A percentile compares a stretch with the other conserved stretches of the same genome.
phyloP scores from a whole-genome alignment of 2,888 invertebrate genomes.

The Sphaerophoria rueppellii region DNA sequence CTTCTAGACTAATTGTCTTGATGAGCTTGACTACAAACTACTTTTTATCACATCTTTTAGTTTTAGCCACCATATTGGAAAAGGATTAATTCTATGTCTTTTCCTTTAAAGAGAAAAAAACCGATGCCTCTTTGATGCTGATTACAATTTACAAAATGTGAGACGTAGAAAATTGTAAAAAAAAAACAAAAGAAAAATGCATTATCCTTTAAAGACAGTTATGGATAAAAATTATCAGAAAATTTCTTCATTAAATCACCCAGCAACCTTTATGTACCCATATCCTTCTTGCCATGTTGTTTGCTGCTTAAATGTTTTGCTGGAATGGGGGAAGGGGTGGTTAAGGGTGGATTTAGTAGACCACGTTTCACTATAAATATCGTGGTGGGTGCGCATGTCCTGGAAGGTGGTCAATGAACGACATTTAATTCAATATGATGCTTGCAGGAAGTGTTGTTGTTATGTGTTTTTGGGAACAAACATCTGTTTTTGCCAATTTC shows the following conservation, averaged over 20 bases:
- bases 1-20: conserved; percentile 56
- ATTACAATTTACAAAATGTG: conserved; percentile 36
- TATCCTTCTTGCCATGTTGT: conserved; percentile 70
- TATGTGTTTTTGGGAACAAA: conserved; percentile 62
- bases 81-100: background rate
- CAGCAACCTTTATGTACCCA: background rate
- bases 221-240: conserved; percentile 34
- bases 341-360: conserved; percentile 47
- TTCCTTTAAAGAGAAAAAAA: background rate
- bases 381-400: conserved; percentile 52
- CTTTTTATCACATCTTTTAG: background rate
- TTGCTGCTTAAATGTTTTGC: conserved; percentile 33
- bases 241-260: conserved; percentile 54
- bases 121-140: conserved; percentile 13
- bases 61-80: conserved; percentile 29
- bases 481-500: conserved; percentile 55
- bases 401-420: conserved; percentile 73
- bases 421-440: conserved; percentile 57
- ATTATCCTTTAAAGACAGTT: conserved; percentile 28
- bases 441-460: conserved; percentile 49
- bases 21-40: conserved; percentile 32
- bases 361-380: conserved; percentile 66
- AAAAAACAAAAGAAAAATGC: background rate
- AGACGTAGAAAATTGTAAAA: background rate
- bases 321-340: no score